Base-by-base conservation (phyloP, 2,797 vertebrate genomes). In the Bufotes viridis region DNA sequence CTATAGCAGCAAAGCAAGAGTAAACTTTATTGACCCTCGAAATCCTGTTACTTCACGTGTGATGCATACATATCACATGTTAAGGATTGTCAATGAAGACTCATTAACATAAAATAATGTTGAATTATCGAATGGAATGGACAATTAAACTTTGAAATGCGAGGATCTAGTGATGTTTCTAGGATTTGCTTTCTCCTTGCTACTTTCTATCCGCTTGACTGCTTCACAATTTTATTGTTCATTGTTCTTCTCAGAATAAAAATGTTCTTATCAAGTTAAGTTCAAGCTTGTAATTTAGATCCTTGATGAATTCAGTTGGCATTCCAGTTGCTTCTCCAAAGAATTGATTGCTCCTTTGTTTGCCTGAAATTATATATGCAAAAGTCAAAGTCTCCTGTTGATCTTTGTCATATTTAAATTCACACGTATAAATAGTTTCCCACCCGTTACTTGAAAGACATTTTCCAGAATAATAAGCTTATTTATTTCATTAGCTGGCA, bases 381-480 rank as follows among this genome's bases (percentile, higher is more conserved):
- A 89, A 51, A 82, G 70, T 53, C 22, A 90, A 89, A 0, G 0
- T 90, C 91, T 91, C 91, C 84, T 74, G 91, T 82, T 91, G 90
- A 89, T 92, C 90, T 88, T 78, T 57, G 87, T 90, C 91, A 92
- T 91, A 90, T 90, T 91, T 90, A 90, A 78, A 88, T 90, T 92
- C 91, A 90, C 86, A 90, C 87, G 91, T 92, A 93, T 91, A 90
- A 90, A 92, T 91, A 90, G 74, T 92, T 87, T 78, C 87, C 90
- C 90, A 85, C 90, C 90, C 91, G 74, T 90, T 90, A 85, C 76
- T 83, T 86, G 11, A 26, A 53, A 89, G 87, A 88, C 87, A 91
- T 88, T 79, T 82, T 0, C 76, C 75, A 65, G 75, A 61, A 49
- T 80, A 87, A 78, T 60, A 72, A 69, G 34, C 42, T 74, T 72